Conservation (phyloP, 2,888 invertebrate species). For the Trissolcus japonicus region DNA sequence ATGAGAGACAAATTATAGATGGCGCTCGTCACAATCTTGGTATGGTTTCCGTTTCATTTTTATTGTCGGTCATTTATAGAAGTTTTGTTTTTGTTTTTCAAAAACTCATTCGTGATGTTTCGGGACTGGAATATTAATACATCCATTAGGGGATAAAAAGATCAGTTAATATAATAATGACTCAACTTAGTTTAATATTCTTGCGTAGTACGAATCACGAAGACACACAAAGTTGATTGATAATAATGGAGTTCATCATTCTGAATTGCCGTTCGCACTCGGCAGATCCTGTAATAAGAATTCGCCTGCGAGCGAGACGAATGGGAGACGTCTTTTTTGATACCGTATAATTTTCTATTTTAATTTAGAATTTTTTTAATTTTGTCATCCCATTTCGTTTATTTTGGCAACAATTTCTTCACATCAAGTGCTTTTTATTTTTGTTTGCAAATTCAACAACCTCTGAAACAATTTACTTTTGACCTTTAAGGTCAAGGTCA, state of each 20-base stretch:
- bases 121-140: constrained; percentile 42
- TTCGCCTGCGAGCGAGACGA: constrained; percentile 45
- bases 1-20: constrained; percentile 13
- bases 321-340: constrained; percentile 23
- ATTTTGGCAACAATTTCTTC: constrained; percentile 1
- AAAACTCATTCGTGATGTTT: constrained; percentile 12
- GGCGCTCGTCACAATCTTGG: constrained; percentile 7
- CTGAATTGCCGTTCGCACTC: constrained; percentile 46
- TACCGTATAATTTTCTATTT: constrained; percentile 32
- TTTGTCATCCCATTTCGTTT: constrained; percentile 5
- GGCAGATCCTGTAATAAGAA: constrained; percentile 50
- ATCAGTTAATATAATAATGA: constrained; percentile 54
- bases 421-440: too few species aligned
- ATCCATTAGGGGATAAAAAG: constrained; percentile 50
- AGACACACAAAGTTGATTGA: constrained; percentile 55
- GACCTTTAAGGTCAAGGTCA: too few species aligned
- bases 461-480: too few species aligned
- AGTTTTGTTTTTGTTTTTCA: neutral
- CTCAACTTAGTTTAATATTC: constrained; percentile 53
- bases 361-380: constrained; percentile 8
- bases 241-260: constrained; percentile 54
- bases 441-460: too few species aligned
- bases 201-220: constrained; percentile 56
- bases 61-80: too few species aligned
- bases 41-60: neutral